Percentiles rank a stretch among this genome's conserved stretches.
Conservation (phyloP, 2,113 vertebrate genomes). For the Conger conger region DNA sequence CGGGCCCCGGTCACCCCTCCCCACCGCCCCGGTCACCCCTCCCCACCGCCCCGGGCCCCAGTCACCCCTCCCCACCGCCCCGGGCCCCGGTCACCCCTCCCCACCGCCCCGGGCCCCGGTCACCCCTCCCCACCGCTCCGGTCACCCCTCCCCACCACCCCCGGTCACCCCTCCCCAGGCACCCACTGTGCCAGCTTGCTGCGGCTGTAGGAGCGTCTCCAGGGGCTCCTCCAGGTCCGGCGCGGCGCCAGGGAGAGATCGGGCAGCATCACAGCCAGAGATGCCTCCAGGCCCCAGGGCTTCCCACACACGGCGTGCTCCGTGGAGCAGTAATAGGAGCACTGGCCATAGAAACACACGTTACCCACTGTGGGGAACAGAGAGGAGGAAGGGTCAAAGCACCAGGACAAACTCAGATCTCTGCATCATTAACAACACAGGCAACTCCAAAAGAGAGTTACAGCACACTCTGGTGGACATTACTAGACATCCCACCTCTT, state of each 20-base stretch:
- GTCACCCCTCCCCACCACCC: background rate
- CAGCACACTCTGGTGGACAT: too few relatives aligned
- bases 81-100: too few relatives aligned
- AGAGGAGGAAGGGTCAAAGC: background rate
- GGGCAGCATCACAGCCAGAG: slow-evolving; percentile 76
- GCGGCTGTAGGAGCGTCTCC: slow-evolving; percentile 85
- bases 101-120: too few relatives aligned
- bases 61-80: too few relatives aligned
- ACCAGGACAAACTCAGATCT: background rate
- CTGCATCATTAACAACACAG: too few relatives aligned
- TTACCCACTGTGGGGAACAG: slow-evolving; percentile 70
- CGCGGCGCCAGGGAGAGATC: slow-evolving; percentile 73
- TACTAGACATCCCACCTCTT: too few relatives aligned
- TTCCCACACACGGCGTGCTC: slow-evolving; percentile 81
- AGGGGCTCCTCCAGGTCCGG: slow-evolving; percentile 79
- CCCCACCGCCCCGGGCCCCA: too few relatives aligned
- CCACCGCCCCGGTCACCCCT: background rate
- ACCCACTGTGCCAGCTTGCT: slow-evolving; percentile 78
- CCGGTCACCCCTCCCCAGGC: background rate
- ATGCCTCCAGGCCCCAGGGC: slow-evolving; percentile 73
- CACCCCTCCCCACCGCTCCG: too few relatives aligned
- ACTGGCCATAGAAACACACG: slow-evolving; percentile 81
- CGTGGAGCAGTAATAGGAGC: slow-evolving; percentile 84
- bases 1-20: background rate
- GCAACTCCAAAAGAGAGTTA: too few relatives aligned